Evolutionary conservation across 1,140 invertebrate genomes (phyloP), one percentile per base, ranked within the genome.

Genomic region (Hypothenemus hampei): DNA sequence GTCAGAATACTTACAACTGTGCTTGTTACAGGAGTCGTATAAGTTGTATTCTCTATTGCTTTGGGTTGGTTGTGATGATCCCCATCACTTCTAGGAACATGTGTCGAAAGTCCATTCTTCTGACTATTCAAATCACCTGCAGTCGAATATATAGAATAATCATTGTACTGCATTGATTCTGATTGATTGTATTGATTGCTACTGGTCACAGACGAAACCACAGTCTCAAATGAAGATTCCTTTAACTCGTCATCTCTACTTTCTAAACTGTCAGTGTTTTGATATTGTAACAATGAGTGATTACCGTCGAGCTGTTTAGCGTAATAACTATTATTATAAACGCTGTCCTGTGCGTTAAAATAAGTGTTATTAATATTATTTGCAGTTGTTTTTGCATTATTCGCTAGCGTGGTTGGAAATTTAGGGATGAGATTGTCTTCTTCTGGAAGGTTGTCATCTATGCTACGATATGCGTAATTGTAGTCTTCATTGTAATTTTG

Each of bases 401-500:
- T 6, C 7, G 50, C 31, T 19, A 26, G 19, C 13, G 44, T 15
- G 2, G 20, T n/a, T 7, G 68, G 50, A 5, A 33, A 24, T 1
- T 4, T 22, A 19, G 35, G 2, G 7, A 23, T 29, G 4, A 43
- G 46, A 57, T 71, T 53, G 43, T 59, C 55, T 53, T 69, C 66
- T 43, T 59, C 56, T 4, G 64, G 62, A 35, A 71, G 58, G 62
- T 72, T 72, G 61, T 72, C 71, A 57, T 72, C 71, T 40, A 65
- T 69, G 70, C 81, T 83, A 53, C 76, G 73, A 70, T 85, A 85
- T 61, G 79, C 78, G 70, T 83, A 83, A 70, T 85, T 85, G 59
- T 80, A 83, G 66, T 86, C 78, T 68, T 84, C 81, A 73, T 85
- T 83, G 69, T 81, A 82, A 49, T 64, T 73, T 67, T 71, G 73